Evolutionary conservation across 2,797 vertebrate genomes (phyloP).

Genomic region (Chaenodraco wilsoni): DNA sequence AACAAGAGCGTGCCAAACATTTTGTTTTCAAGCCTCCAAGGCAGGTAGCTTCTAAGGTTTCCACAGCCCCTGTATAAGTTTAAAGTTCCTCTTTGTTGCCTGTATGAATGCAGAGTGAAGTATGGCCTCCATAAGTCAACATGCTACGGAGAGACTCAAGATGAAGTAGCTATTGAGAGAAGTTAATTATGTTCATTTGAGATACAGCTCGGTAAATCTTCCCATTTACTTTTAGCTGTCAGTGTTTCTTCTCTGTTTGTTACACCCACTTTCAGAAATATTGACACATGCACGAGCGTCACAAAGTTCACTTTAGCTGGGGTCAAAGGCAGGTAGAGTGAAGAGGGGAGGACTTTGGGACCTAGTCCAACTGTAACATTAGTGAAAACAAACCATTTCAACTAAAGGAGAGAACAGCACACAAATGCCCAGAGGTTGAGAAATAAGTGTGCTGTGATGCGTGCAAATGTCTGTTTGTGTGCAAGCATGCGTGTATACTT

Average conservation of each 20-base stretch:
- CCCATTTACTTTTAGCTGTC: conserved; percentile 36
- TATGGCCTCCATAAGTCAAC: conserved; percentile 27
- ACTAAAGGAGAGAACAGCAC: conserved; percentile 48
- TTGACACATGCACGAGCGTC: conserved; percentile 51
- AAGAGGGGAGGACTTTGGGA: conserved; percentile 54
- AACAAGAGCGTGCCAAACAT: conserved; percentile 74
- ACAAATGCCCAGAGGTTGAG: conserved; percentile 47
- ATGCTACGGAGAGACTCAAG: conserved; percentile 24
- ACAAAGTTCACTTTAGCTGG: conserved; percentile 50
- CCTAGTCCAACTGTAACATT: conserved; percentile 69
- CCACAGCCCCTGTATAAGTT: conserved; percentile 50
- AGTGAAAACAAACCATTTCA: conserved; percentile 63
- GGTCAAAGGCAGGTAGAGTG: conserved; percentile 79
- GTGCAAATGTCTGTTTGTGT: conserved; percentile 59
- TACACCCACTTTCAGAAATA: conserved; percentile 50
- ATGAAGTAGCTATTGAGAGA: conserved; percentile 14
- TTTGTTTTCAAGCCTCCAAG: conserved; percentile 72
- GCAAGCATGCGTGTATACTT: conserved; percentile 45
- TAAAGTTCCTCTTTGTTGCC: conserved; percentile 61
- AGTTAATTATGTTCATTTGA: conserved; percentile 42
- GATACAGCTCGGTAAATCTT: conserved; percentile 32
- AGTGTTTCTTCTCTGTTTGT: conserved; percentile 34
- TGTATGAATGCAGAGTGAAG: conserved; percentile 32
- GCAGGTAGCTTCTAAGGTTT: conserved; percentile 63
- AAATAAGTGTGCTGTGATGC: conserved; percentile 48